Evolutionary conservation across 2,113 vertebrate species (phyloP), one percentile per base, ranked within the genome.

Genomic region (Noctilio leporinus): DNA sequence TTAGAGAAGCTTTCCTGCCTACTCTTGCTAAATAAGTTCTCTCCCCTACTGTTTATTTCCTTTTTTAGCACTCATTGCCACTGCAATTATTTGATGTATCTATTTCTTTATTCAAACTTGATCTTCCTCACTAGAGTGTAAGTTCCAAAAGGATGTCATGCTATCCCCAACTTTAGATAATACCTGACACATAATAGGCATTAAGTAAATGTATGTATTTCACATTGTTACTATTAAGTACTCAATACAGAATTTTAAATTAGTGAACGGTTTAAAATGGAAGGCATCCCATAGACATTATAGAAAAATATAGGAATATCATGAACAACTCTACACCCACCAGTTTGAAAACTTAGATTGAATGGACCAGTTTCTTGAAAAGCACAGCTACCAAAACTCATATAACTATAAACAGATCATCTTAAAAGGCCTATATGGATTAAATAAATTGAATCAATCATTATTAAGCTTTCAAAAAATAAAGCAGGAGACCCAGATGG

Each of bases 1-100:
- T 80, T 92, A 80, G 64, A 92, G 95, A 95, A 70, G 28, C n/a
- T 86, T 91, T 96, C 75, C 76, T 75, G 65, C 73, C 57, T 70
- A 87, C 51, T 33, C 30, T 88, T 94, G n/a, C 77, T 80, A 93
- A 73, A 72, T 55, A 93, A 81, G 7, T 65, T 87, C 10, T 92
- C 59, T 62, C 45, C 10, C 38, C 73, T 57, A 57, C 19, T 94
- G 47, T 67, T 94, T 72, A 73, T 78, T 93, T 89, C 83, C 62
- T 75, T 77, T 53, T 81, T 93, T 86, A 93, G 94, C 7, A 80
- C 43, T 92, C 20, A 73, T 10, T 22, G 88, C n/a, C 92, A 75
- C 49, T 86, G 55, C 8, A 70, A 47, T 83, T 95, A 47, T 70
- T 91, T 93, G 28, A 80, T 88, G n/a, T 45, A 12, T 64, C 38